Evolutionary conservation across 2,797 vertebrate genomes (phyloP), one percentile per base, ranked within the genome.

Genomic region (Notolepis coatsorum): DNA sequence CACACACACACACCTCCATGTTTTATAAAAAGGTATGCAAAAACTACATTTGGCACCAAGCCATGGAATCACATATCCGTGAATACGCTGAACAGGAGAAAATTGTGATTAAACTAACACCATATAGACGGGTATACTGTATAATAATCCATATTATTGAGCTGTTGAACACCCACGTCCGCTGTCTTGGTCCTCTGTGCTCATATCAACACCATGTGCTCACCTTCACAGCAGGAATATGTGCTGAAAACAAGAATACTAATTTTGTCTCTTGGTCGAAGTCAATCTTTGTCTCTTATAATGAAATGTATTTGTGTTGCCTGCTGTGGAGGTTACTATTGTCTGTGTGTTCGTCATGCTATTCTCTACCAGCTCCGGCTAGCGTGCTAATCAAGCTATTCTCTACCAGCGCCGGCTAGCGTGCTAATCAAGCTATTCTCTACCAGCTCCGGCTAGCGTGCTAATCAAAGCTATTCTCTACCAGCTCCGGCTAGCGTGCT

Each of bases 361-460:
- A 66, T 41, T 46, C 53, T 37, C 35, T 60, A 56, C 45, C 67
- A 71, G 66, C 58, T 81, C 68, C 56, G 75, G 70, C 73, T n/a
- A n/a, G n/a, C n/a, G n/a, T n/a, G n/a, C n/a, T n/a, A n/a, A n/a
- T n/a, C n/a, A n/a, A n/a, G n/a, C n/a, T n/a, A n/a, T n/a, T n/a
- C n/a, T n/a, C n/a, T n/a, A n/a, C n/a, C n/a, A n/a, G n/a, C n/a
- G n/a, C n/a, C n/a, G n/a, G n/a, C n/a, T n/a, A n/a, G n/a, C n/a
- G n/a, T n/a, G n/a, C n/a, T n/a, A n/a, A n/a, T n/a, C n/a, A n/a
- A n/a, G n/a, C n/a, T n/a, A n/a, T n/a, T n/a, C n/a, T n/a, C n/a
- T n/a, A n/a, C n/a, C n/a, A n/a, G n/a, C n/a, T n/a, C n/a, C n/a
- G n/a, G n/a, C n/a, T n/a, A n/a, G n/a, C n/a, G n/a, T n/a, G n/a